Conservation (phyloP, 2,888 invertebrate genomes). For the Teinopalpus imperialis region DNA sequence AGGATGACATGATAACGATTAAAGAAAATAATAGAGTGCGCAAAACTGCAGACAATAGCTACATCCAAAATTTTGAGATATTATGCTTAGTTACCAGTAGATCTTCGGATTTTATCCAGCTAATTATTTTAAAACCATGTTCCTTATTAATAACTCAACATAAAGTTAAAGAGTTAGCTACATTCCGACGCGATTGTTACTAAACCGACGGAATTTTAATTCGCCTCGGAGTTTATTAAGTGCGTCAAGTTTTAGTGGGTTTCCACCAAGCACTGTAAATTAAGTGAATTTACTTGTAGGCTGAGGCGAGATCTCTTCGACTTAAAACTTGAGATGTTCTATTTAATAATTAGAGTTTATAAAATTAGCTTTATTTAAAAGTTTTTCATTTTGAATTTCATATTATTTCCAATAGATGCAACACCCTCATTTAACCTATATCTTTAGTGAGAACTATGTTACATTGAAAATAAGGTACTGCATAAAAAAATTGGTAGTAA, state of each 20-base stretch:
- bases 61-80: too few relatives aligned
- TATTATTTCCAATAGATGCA: too few relatives aligned
- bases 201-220: slow-evolving; percentile 79
- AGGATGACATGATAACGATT: too few relatives aligned
- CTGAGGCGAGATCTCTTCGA: slow-evolving; percentile 44
- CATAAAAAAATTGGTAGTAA: slow-evolving; percentile 73
- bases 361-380: too few relatives aligned
- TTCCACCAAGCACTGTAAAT: slow-evolving; percentile 62
- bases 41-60: too few relatives aligned
- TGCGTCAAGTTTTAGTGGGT: slow-evolving; percentile 76
- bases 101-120: too few relatives aligned
- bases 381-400: too few relatives aligned
- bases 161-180: slow-evolving; percentile 64
- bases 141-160: slow-evolving; percentile 66
- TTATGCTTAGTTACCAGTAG: too few relatives aligned
- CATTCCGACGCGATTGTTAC: slow-evolving; percentile 73
- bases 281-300: slow-evolving; percentile 70
- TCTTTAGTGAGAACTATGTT: slow-evolving; percentile 27
- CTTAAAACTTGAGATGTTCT: slow-evolving; percentile 58
- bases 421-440: too few relatives aligned
- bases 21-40: too few relatives aligned
- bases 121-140: too few relatives aligned
- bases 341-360: slow-evolving; percentile 56
- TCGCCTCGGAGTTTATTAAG: slow-evolving; percentile 76
- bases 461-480: slow-evolving; percentile 45